Evolutionary conservation across 2,113 vertebrate genomes (phyloP).

Genomic region (Malurus alboscapulatus): DNA sequence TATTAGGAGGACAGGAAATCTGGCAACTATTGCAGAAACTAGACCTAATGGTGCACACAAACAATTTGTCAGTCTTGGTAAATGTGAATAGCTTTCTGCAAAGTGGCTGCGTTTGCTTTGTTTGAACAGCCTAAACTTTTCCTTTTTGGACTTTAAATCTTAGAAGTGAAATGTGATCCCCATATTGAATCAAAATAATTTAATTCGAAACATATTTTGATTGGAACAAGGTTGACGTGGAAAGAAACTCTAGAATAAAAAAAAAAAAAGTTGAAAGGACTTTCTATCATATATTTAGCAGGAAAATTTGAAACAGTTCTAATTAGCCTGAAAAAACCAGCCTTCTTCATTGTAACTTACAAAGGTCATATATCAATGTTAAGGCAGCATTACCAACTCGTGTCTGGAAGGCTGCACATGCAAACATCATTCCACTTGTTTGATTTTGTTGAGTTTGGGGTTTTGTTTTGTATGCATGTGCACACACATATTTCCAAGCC

Average conservation of each 20-base stretch:
- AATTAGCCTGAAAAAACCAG: slow-evolving; percentile 80
- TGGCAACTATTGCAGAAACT: slow-evolving; percentile 83
- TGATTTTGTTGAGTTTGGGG: neutral
- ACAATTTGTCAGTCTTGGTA: slow-evolving; percentile 83
- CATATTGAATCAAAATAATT: slow-evolving; percentile 79
- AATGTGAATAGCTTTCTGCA: slow-evolving; percentile 77
- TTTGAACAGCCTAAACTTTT: slow-evolving; percentile 80
- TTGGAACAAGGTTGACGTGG: slow-evolving; percentile 79
- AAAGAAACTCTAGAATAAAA: slow-evolving; percentile 73
- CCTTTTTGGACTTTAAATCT: slow-evolving; percentile 77
- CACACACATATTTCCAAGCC: neutral
- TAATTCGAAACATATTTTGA: slow-evolving; percentile 84
- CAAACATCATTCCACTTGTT: slow-evolving; percentile 70
- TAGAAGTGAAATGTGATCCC: slow-evolving; percentile 81
- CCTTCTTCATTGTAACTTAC: slow-evolving; percentile 78
- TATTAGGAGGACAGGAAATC: slow-evolving; percentile 82
- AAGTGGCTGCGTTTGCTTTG: slow-evolving; percentile 77
- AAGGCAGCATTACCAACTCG: slow-evolving; percentile 72
- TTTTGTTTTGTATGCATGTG: neutral
- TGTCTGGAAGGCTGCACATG: slow-evolving; percentile 78
- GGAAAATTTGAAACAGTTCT: slow-evolving; percentile 81
- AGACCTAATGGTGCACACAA: slow-evolving; percentile 80
- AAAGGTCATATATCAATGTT: slow-evolving; percentile 79
- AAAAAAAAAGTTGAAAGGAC: slow-evolving; percentile 76
- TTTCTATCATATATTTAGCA: slow-evolving; percentile 82